Evolutionary conservation across 2,113 vertebrate genomes (phyloP).

Genomic region (Siphamia tubifer): DNA sequence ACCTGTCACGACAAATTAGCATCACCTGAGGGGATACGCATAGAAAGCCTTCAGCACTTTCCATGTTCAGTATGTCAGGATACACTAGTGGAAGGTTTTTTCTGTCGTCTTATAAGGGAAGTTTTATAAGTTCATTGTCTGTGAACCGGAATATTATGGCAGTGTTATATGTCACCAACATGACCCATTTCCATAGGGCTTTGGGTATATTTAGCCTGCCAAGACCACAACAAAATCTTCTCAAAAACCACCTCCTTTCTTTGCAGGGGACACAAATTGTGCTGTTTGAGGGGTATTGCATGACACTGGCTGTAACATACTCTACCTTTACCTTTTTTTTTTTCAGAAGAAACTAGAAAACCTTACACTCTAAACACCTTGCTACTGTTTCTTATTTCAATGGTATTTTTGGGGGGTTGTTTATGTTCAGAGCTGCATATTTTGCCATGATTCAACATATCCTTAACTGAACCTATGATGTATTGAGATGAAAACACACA

Average conservation of each 20-base stretch:
- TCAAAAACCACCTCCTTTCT: conserved; percentile 11
- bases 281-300: conserved; percentile 2
- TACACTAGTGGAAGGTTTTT: neutral
- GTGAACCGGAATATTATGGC: conserved; percentile 4
- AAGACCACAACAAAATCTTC: conserved; percentile 15
- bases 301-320: neutral
- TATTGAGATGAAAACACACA: neutral
- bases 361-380: neutral
- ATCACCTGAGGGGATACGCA: conserved; percentile 13
- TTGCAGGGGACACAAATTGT: neutral
- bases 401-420: neutral
- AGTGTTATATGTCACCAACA: conserved; percentile 19
- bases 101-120: neutral
- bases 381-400: neutral
- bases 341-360: neutral
- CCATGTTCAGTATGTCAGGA: neutral
- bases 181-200: conserved; percentile 62
- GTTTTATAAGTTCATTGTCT: conserved; percentile 13
- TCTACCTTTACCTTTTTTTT: neutral
- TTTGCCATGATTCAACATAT: neutral
- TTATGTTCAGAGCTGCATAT: neutral
- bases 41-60: neutral
- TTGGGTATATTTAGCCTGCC: conserved; percentile 36
- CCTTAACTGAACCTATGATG: neutral
- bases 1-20: conserved; percentile 33